Percentiles rank a stretch among this genome's conserved stretches.
These are phyloP conservation scores for Melanerpes formicivorus DNA, from an alignment of 2,113 vertebrate species.

Conservation along the genomic window DNA sequence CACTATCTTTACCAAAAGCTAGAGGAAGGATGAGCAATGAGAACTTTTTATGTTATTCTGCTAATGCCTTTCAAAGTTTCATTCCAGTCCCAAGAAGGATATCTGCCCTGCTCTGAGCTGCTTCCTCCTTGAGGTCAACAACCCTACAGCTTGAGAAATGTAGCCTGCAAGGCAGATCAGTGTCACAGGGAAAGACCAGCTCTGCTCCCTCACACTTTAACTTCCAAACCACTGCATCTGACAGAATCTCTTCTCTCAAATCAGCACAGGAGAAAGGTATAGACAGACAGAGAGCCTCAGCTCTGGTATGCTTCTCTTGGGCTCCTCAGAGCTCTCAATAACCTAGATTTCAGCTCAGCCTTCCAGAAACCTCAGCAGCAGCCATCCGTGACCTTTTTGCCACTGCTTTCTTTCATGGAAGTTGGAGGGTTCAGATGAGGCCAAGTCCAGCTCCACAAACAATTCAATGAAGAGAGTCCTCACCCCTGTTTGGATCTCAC, in stretches of 20 bases:
- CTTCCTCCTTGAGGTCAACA: neutral
- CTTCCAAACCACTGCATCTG: constrained; percentile 8
- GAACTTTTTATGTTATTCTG: neutral
- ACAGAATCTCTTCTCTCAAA: neutral
- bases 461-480: neutral
- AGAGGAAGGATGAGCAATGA: neutral
- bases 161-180: neutral
- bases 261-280: neutral
- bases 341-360: neutral
- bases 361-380: neutral
- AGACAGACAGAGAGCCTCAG: neutral
- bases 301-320: neutral
- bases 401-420: neutral
- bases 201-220: neutral
- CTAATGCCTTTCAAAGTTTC: neutral
- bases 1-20: neutral
- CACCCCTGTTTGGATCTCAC: neutral
- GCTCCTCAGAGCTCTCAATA: neutral
- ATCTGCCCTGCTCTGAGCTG: neutral
- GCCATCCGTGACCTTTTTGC: neutral
- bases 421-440: neutral
- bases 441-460: neutral
- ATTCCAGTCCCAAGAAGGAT: neutral
- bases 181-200: neutral
- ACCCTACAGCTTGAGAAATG: neutral